A percentile compares a stretch with the other conserved stretches of the same genome.
Conservation (phyloP, 2,113 vertebrate species). For the Gasterosteus aculeatus region DNA sequence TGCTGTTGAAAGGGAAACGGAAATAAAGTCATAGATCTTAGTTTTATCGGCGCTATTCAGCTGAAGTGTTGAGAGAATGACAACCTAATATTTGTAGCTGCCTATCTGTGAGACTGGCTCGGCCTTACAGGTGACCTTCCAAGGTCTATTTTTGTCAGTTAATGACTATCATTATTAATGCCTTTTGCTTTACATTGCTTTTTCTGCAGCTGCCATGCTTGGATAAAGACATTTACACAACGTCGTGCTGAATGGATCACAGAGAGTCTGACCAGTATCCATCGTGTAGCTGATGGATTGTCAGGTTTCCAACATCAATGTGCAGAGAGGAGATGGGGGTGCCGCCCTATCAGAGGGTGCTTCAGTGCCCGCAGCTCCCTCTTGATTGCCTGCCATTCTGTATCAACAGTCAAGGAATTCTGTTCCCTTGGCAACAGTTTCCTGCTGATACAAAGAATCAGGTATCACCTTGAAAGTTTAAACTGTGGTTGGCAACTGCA, state of each 20-base stretch:
- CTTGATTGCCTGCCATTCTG: conserved; percentile 80
- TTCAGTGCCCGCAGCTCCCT: conserved; percentile 65
- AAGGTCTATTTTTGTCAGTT: conserved; percentile 64
- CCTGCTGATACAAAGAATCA: conserved; percentile 74
- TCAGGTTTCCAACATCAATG: conserved; percentile 52
- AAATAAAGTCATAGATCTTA: conserved; percentile 45
- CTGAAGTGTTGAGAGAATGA: conserved; percentile 39
- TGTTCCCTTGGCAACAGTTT: conserved; percentile 78
- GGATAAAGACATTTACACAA: conserved; percentile 38
- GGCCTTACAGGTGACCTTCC: conserved; percentile 65
- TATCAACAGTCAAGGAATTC: conserved; percentile 79
- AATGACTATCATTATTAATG: conserved; percentile 68
- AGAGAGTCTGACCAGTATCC: conserved; percentile 41
- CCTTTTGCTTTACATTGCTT: conserved; percentile 49
- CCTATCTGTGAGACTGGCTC: conserved; percentile 49
- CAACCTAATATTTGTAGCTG: conserved; percentile 57
- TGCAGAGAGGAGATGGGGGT: conserved; percentile 52
- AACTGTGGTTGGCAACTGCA: conserved; percentile 53
- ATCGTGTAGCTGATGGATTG: conserved; percentile 50
- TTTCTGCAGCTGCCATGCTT: conserved; percentile 16
- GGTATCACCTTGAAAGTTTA: conserved; percentile 79
- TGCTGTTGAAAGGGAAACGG: not conserved
- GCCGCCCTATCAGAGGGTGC: conserved; percentile 63
- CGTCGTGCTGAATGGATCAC: conserved; percentile 9
- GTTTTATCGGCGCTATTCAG: conserved; percentile 38